Base-by-base conservation (phyloP, 1,140 invertebrate genomes). In the Trachymyrmex cornetzi region DNA sequence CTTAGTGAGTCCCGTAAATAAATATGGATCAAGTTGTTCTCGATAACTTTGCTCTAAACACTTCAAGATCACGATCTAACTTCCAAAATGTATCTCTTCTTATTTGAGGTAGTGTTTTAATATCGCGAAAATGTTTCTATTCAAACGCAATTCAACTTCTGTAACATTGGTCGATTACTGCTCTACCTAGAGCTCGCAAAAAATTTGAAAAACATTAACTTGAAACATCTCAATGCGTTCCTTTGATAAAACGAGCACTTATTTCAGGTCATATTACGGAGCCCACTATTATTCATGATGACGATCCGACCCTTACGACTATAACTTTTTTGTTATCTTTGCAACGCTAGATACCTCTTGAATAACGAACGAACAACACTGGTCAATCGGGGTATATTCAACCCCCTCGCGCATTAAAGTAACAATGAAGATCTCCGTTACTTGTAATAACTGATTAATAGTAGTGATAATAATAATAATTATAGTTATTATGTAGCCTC, bases 401-500 rank as follows among this genome's bases (percentile, higher is more conserved):
- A 81, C 16, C 57, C 27, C 55, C n/a, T 57, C 69, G 55, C 80
- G 38, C 87, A 77, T 86, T 88, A 92, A 93, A 93, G 89, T 93
- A 93, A 93, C 91, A 92, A 92, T 91, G 82, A 91, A 91, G 81
- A 63, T 91, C 80, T 91, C 72, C 69, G 72, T 91, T 87, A 87
- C 77, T 90, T 79, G 89, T 90, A 90, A 91, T 92, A 92, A 89
- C 91, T 93, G 90, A 92, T 92, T 90, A 93, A 94, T 94, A 89
- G 85, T 91, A 92, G 87, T 85, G 80, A 66, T 90, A 72, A 88
- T 91, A 86, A 79, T 80, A 92, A 91, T 92, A 88, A 80, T 91
- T 80, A 91, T 93, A 93, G 91, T 94, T 93, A 92, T 91, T 91
- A 92, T 94, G 93, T 95, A 95, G 94, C 94, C 94, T 95, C 94